phyloP scores from a whole-genome alignment of 2,888 invertebrate genomes.

The Ectobius pallidus region DNA sequence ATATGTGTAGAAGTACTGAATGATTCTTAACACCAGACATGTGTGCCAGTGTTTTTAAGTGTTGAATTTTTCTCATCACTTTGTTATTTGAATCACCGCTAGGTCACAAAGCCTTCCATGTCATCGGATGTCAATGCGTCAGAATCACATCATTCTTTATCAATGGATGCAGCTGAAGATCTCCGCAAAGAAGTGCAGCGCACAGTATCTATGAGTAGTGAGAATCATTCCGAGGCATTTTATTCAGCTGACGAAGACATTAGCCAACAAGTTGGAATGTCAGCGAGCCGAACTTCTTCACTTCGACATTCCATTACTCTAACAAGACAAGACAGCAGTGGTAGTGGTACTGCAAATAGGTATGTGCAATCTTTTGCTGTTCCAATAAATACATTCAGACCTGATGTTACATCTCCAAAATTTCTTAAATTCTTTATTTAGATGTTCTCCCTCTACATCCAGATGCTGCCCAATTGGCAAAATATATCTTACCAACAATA shows the following conservation, averaged over 20 bases:
- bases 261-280: conserved; percentile 34
- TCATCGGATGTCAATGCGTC: conserved; percentile 60
- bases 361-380: too few relatives aligned
- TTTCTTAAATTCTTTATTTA: too few relatives aligned
- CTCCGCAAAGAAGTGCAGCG: conserved; percentile 64
- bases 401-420: too few relatives aligned
- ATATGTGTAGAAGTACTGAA: not conserved
- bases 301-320: conserved; percentile 46
- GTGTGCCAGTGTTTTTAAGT: not conserved
- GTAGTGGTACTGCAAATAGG: conserved; percentile 12
- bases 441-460: too few relatives aligned
- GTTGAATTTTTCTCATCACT: too few relatives aligned
- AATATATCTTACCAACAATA: not conserved
- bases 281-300: conserved; percentile 47
- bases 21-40: not conserved
- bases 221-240: conserved; percentile 90
- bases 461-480: too few relatives aligned
- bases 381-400: not conserved
- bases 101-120: conserved; percentile 15
- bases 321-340: conserved; percentile 22
- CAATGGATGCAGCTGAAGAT: conserved; percentile 40
- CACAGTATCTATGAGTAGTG: conserved; percentile 86
- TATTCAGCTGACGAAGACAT: conserved; percentile 91
- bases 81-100: not conserved
- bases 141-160: conserved; percentile 65